phyloP scores from a whole-genome alignment of 2,888 invertebrate species.

The Cenopis cana region DNA sequence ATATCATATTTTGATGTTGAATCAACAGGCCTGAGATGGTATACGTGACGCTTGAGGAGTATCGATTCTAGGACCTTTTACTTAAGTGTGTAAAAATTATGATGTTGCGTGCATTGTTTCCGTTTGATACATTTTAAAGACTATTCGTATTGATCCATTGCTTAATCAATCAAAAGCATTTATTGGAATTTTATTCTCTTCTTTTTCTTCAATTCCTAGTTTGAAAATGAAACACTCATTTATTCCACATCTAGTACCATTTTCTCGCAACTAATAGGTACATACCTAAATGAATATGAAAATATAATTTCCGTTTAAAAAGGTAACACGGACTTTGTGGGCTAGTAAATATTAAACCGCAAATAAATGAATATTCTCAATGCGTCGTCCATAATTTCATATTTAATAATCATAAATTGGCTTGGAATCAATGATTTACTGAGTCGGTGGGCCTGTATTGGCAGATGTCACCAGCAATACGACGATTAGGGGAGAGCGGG shows the following conservation, averaged over 20 bases:
- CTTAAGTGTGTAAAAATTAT: background rate
- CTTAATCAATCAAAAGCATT: background rate
- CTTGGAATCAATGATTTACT: slow-evolving; percentile 48
- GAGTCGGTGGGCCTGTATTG: slow-evolving; percentile 47
- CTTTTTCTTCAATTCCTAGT: background rate
- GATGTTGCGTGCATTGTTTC: background rate
- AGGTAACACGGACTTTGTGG: background rate
- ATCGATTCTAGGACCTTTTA: slow-evolving; percentile 1
- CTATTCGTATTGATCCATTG: no score
- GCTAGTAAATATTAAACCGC: background rate
- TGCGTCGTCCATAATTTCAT: slow-evolving; percentile 17
- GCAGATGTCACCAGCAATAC: slow-evolving; percentile 50
- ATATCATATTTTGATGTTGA: slow-evolving; percentile 57
- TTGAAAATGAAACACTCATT: background rate
- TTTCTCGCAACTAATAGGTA: no score
- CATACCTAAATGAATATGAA: no score
- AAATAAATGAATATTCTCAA: slow-evolving; percentile 16
- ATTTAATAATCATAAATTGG: slow-evolving; percentile 42
- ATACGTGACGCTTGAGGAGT: slow-evolving; percentile 32
- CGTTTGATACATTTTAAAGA: background rate
- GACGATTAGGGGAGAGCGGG: no score
- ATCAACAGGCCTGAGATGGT: slow-evolving; percentile 50
- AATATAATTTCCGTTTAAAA: background rate
- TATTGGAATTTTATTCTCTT: no score
- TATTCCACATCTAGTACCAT: background rate